Evolutionary conservation across 2,113 vertebrate genomes (phyloP), one percentile per base, ranked within the genome.

Genomic region (Chiloscyllium plagiosum): DNA sequence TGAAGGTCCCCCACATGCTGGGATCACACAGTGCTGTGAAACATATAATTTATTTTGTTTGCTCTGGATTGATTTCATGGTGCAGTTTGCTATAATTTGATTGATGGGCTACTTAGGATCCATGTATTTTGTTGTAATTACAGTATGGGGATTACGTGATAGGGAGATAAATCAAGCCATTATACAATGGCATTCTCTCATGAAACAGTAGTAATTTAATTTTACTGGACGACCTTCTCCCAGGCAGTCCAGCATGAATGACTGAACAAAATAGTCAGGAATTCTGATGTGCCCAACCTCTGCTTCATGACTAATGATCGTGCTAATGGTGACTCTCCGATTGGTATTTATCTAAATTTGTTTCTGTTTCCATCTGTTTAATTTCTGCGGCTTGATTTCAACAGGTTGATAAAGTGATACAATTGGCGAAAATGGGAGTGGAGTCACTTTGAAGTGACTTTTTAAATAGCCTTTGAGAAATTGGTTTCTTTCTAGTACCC

Each of bases 81-180:
- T 72, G 47, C 47, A 95, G 69, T 95, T 33, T 95, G 96, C 96
- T 97, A 97, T 96, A 96, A 97, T 97, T 97, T 98, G 98, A 98
- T 98, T 98, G 98, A 98, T 98, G 97, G 97, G 96, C 94, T 96
- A 96, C 98, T 98, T 97, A 95, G 96, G 97, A 97, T 97, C 97
- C 96, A 96, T 97, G 98, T 97, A 97, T 97, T 97, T 96, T 97
- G 97, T 97, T 97, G 97, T 98, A 98, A 98, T 98, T 98, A 98
- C 98, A 98, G 98, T 97, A 97, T 98, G 97, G 97, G 98, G 97
- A 97, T 97, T 96, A 96, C 96, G 96, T 96, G 98, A 98, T 98
- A 98, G 98, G 98, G 97, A 98, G 98, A 98, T 98, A 97, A 98
- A 99, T 98, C 98, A 98, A 98, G 97, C 97, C 97, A 97, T 98